Evolutionary conservation across 37 sponge, comb jelly and placozoan genomes (phyloP), one percentile per base, ranked within the genome.

Genomic region (Lycopodina hypogea): DNA sequence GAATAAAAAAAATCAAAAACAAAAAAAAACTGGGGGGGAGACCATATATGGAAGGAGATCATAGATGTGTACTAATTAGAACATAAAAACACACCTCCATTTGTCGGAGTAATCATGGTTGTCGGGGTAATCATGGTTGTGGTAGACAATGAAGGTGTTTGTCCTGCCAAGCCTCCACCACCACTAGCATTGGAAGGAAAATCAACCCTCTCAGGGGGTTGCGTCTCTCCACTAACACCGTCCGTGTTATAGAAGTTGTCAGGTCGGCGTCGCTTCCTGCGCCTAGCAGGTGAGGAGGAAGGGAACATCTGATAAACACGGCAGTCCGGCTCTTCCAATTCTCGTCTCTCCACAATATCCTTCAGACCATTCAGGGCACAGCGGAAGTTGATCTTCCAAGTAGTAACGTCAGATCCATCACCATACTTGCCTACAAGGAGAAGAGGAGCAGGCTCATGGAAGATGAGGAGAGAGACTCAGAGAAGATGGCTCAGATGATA

Each of bases 341-440:
- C 89, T 60, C 81, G 76, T 42, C 83, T 40, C 69, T 88, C 89
- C 21, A 85, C 58, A 61, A 94, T 88, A 55, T 94, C 92, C 61
- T 94, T 94, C 48, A 94, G 86, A 18, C 92, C 88, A 69, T 94
- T 90, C 33, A 94, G 76, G 3, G 95, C 95, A 71, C 95, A 94
- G n/a, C 95, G 85, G 61, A 94, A 94, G 70, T 94, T 94, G 53
- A 94, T 94, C 86, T 94, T 94, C 95, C 95, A 94, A 28, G 86
- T 82, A 0, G 95, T 90, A 1, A 83, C 84, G 55, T 94, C 95
- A 11, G 79, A 78, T 2, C 74, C 86, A 64, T 85, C 86, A 21
- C 86, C 74, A 72, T 78, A 85, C 42, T 85, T 85, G 24, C 86
- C 82, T 81, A 60, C 42, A 68, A 30, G 45, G 33, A 36, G 12